Evolutionary conservation across 2,113 vertebrate genomes (phyloP).

Genomic region (Calyptommatus sinebrachiatus): DNA sequence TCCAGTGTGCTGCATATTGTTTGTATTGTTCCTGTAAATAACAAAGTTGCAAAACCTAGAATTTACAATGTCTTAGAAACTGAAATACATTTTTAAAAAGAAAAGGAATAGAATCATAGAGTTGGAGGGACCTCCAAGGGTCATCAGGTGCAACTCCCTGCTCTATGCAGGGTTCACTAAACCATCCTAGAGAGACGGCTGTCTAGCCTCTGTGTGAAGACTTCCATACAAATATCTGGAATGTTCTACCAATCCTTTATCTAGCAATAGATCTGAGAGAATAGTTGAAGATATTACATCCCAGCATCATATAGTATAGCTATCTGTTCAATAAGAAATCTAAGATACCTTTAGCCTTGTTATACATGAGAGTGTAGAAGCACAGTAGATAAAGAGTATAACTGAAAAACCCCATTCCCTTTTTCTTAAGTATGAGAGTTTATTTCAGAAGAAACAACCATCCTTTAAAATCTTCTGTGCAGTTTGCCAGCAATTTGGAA

Average conservation of each 20-base stretch:
- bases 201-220: too few species aligned
- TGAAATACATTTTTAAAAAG: too few species aligned
- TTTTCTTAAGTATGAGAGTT: background rate
- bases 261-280: background rate
- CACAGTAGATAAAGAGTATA: slow-evolving; percentile 23
- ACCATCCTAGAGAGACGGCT: too few species aligned
- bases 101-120: too few species aligned
- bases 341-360: background rate
- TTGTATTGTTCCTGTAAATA: too few species aligned
- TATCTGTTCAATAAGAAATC: background rate
- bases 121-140: too few species aligned
- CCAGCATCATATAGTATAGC: background rate
- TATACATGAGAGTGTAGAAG: slow-evolving; percentile 7
- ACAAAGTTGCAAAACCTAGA: too few species aligned
- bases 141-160: too few species aligned
- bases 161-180: too few species aligned
- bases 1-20: too few species aligned
- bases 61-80: too few species aligned
- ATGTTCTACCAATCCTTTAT: background rate
- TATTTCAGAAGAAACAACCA: background rate
- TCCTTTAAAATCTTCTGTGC: slow-evolving; percentile 7
- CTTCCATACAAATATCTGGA: too few species aligned
- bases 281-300: background rate
- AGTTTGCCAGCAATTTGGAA: slow-evolving; percentile 3
- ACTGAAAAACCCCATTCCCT: slow-evolving; percentile 9